Evolutionary conservation across 2,888 invertebrate species (phyloP).

Genomic region (Sthenelais limicola): DNA sequence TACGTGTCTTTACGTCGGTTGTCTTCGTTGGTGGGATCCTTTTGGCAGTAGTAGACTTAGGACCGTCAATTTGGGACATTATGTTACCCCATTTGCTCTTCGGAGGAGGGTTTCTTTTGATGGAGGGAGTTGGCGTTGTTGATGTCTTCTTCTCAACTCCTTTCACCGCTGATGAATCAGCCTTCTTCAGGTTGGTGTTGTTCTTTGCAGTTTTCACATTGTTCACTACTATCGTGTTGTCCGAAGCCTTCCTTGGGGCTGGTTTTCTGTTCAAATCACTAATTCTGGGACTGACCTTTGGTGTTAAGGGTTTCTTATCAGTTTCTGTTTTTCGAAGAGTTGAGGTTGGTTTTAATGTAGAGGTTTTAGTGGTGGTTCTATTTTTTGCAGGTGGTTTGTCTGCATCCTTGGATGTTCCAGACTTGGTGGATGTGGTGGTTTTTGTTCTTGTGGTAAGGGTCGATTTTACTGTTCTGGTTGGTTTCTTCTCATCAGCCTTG

Average conservation of each 20-base stretch:
- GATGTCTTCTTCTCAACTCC: slow-evolving; percentile 57
- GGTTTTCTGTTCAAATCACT: neutral
- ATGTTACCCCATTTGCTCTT: slow-evolving; percentile 68
- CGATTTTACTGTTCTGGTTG: slow-evolving; percentile 1
- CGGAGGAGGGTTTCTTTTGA: slow-evolving; percentile 59
- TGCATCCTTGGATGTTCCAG: slow-evolving; percentile 3
- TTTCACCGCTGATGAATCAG: neutral
- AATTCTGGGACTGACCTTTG: slow-evolving; percentile 3
- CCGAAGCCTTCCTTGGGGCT: slow-evolving; percentile 1
- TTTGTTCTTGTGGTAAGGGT: slow-evolving; percentile 8
- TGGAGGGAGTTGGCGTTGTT: slow-evolving; percentile 57
- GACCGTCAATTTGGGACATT: slow-evolving; percentile 62
- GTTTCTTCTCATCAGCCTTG: slow-evolving; percentile 40
- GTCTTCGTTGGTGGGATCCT: neutral
- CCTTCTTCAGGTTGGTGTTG: slow-evolving; percentile 26
- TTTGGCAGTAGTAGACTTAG: slow-evolving; percentile 64
- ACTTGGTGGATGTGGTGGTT: neutral
- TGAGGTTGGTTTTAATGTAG: neutral
- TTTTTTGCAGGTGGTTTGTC: slow-evolving; percentile 19
- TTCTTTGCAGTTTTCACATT: slow-evolving; percentile 23
- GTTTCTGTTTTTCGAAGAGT: slow-evolving; percentile 44
- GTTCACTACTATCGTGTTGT: slow-evolving; percentile 11
- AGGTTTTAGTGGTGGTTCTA: neutral
- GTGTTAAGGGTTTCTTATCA: slow-evolving; percentile 41
- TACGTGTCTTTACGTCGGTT: too few species aligned